phyloP scores from a whole-genome alignment of 2,113 vertebrate genomes.

The Chunga burmeisteri region DNA sequence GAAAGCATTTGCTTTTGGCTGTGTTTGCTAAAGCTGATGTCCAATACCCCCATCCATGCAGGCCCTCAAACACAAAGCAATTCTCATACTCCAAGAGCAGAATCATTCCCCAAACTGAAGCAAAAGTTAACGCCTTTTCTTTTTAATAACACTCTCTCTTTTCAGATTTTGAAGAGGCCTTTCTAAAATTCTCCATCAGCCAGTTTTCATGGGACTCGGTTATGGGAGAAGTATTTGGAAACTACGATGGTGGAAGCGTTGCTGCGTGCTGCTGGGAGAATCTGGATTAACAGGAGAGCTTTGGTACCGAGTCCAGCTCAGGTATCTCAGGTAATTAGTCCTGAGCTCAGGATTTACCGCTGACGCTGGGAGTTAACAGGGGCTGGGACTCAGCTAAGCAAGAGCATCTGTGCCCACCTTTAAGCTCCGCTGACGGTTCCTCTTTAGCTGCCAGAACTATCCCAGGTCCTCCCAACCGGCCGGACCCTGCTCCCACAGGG shows the following conservation, averaged over 20 bases:
- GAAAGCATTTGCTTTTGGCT: background rate
- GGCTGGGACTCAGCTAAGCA: background rate
- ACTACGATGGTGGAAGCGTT: accelerated
- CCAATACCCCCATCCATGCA: accelerated
- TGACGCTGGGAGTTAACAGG: background rate
- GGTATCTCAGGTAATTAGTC: background rate
- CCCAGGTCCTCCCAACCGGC: background rate
- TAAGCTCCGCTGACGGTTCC: background rate
- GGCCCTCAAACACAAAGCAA: background rate
- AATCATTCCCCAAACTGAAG: background rate
- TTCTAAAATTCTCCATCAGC: background rate
- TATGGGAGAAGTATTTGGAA: accelerated
- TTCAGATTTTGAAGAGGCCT: background rate
- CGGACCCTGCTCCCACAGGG: background rate
- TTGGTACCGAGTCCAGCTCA: background rate
- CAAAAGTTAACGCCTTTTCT: background rate
- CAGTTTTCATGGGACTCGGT: accelerated
- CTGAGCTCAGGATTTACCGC: background rate
- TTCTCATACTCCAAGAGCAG: background rate
- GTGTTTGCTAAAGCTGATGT: background rate
- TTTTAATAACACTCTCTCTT: accelerated
- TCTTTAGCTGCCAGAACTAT: background rate
- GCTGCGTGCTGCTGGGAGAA: background rate
- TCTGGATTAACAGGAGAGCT: background rate
- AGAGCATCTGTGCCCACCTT: background rate